Evolutionary conservation across 2,888 invertebrate species (phyloP).

Genomic region (Scelioninae gen. 2): DNA sequence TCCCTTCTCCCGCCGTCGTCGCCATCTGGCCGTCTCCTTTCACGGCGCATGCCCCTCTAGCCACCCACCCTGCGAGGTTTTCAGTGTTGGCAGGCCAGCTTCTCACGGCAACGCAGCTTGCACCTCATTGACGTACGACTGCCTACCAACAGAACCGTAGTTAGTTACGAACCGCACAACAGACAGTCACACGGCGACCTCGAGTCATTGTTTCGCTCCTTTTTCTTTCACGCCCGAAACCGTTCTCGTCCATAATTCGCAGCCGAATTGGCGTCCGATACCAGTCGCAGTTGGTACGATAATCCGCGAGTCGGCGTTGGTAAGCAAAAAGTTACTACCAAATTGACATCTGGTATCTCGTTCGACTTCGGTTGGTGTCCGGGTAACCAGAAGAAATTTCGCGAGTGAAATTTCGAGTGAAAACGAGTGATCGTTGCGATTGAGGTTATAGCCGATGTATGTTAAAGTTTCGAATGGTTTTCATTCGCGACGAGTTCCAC

Average conservation of each 20-base stretch:
- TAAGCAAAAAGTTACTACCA: neutral
- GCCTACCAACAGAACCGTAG: slow-evolving; percentile 31
- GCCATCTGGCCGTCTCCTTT: slow-evolving; percentile 6
- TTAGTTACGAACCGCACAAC: slow-evolving; percentile 35
- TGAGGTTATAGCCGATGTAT: too few relatives aligned
- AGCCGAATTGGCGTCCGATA: neutral
- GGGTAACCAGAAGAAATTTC: neutral
- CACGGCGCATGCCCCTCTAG: slow-evolving; percentile 14
- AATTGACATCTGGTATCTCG: neutral
- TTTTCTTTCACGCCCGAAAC: neutral
- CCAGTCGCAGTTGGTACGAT: neutral
- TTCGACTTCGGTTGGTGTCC: neutral
- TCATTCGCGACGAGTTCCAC: too few relatives aligned
- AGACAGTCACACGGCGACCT: slow-evolving; percentile 17
- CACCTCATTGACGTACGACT: slow-evolving; percentile 24
- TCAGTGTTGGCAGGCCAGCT: slow-evolving; percentile 31
- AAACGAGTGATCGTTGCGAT: slow-evolving; percentile 1
- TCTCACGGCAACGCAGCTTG: slow-evolving; percentile 27
- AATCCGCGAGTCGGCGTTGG: neutral
- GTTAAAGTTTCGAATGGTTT: too few relatives aligned
- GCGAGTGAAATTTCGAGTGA: slow-evolving; percentile 4
- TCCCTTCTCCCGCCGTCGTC: too few relatives aligned
- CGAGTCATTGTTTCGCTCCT: slow-evolving; percentile 14
- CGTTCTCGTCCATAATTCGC: neutral
- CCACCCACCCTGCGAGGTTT: slow-evolving; percentile 18